These are phyloP conservation scores for Cygnus atratus DNA, from an alignment of 2,113 vertebrate genomes.

Conservation along the genomic window DNA sequence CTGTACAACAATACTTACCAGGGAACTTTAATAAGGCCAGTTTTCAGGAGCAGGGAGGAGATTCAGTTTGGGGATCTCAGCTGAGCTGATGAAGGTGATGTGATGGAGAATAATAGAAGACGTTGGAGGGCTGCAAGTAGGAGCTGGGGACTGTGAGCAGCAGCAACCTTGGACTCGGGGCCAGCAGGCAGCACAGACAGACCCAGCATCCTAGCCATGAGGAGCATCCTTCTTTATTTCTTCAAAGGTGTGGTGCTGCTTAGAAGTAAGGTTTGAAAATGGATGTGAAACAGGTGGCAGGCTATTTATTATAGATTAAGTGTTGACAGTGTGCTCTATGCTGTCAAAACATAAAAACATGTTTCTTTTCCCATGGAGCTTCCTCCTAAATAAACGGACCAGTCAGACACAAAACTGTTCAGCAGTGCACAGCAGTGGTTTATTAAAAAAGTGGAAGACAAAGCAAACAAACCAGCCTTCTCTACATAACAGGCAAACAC, in stretches of 20 bases:
- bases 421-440: slow-evolving; percentile 35
- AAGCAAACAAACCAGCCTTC: slow-evolving; percentile 34
- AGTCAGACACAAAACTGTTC: slow-evolving; percentile 17
- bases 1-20: not conserved
- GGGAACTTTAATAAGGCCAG: accelerated
- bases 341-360: slow-evolving; percentile 41
- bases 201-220: accelerated
- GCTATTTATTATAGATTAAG: slow-evolving; percentile 61
- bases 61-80: not conserved
- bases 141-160: not conserved
- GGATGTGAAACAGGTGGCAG: slow-evolving; percentile 38
- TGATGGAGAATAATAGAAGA: not conserved
- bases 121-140: not conserved
- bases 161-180: not conserved
- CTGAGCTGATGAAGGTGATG: not conserved
- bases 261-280: slow-evolving; percentile 22
- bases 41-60: not conserved
- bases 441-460: slow-evolving; percentile 16
- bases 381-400: slow-evolving; percentile 30
- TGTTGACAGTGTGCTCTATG: slow-evolving; percentile 31
- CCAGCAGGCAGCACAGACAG: not conserved
- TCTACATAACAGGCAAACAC: not conserved
- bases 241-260: not conserved
- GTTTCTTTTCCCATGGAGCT: slow-evolving; percentile 20
- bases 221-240: not conserved